phyloP scores from a whole-genome alignment of 1,140 invertebrate genomes.

The Homarus americanus region DNA sequence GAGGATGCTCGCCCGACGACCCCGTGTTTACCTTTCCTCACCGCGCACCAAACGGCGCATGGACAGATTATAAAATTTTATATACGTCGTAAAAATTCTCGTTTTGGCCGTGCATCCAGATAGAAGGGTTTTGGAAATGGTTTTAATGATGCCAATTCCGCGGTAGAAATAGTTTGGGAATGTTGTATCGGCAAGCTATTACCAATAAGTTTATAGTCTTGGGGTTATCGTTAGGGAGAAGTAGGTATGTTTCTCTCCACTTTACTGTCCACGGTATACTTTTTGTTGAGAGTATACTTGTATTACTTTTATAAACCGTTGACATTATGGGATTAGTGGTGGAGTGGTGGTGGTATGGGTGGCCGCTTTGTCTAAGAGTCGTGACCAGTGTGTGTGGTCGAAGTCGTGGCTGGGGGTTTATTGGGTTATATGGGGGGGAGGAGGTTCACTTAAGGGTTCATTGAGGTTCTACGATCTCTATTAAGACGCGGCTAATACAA shows the following conservation, averaged over 20 bases:
- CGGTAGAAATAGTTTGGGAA: slow-evolving; percentile 65
- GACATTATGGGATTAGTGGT: slow-evolving; percentile 19
- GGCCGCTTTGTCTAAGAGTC: not conserved
- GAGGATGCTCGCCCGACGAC: slow-evolving; percentile 11
- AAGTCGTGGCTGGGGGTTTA: not conserved
- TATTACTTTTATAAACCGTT: slow-evolving; percentile 34
- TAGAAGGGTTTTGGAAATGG: slow-evolving; percentile 68
- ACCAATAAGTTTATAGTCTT: slow-evolving; percentile 68
- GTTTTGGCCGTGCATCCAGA: slow-evolving; percentile 66
- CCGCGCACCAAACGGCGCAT: slow-evolving; percentile 60
- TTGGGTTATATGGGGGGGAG: not conserved
- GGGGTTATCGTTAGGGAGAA: slow-evolving; percentile 53
- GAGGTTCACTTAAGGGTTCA: not conserved
- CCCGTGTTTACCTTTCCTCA: slow-evolving; percentile 48
- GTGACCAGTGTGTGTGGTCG: not conserved
- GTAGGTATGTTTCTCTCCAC: slow-evolving; percentile 33
- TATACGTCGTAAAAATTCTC: slow-evolving; percentile 68
- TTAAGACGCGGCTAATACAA: not conserved
- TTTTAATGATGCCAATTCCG: slow-evolving; percentile 68
- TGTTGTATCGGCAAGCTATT: slow-evolving; percentile 68
- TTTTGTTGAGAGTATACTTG: not conserved
- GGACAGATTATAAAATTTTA: slow-evolving; percentile 69
- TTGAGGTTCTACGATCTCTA: no score
- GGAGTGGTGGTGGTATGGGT: not conserved
- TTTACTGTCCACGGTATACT: not conserved